phyloP scores from a whole-genome alignment of 2,797 vertebrate genomes.

The Amazonetta brasiliensis region DNA sequence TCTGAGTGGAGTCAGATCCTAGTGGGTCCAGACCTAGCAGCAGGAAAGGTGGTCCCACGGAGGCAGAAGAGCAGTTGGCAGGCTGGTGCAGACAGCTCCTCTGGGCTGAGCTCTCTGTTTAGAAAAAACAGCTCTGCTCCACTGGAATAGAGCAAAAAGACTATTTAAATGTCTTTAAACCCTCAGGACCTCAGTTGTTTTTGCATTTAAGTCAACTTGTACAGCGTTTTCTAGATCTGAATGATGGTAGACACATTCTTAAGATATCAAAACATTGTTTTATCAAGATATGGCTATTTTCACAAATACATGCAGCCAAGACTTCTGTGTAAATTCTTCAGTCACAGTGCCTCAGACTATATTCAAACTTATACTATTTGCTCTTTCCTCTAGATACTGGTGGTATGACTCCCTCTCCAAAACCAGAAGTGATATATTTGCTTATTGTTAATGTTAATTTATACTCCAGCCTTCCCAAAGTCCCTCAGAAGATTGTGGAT shows the following conservation, averaged over 20 bases:
- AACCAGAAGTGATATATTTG: neutral
- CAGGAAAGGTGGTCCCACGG: rapidly evolving
- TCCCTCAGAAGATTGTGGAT: neutral
- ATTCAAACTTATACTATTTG: rapidly evolving
- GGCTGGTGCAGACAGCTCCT: neutral
- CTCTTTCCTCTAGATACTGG: neutral
- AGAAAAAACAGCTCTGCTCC: neutral
- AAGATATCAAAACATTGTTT: neutral
- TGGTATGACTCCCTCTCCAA: neutral
- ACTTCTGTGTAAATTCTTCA: neutral
- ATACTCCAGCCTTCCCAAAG: neutral
- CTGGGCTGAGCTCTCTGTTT: rapidly evolving
- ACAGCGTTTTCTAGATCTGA: neutral
- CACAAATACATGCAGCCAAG: neutral
- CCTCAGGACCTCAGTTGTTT: neutral
- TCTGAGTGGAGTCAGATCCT: neutral
- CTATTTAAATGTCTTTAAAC: neutral
- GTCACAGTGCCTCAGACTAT: neutral
- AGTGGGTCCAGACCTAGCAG: neutral
- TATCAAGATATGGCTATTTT: neutral
- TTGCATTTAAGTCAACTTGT: neutral
- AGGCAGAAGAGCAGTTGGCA: neutral
- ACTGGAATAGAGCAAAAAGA: neutral
- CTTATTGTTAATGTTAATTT: neutral
- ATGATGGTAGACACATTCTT: neutral